Conservation (phyloP, 2,797 vertebrate species). For the Prunella strophiata region DNA sequence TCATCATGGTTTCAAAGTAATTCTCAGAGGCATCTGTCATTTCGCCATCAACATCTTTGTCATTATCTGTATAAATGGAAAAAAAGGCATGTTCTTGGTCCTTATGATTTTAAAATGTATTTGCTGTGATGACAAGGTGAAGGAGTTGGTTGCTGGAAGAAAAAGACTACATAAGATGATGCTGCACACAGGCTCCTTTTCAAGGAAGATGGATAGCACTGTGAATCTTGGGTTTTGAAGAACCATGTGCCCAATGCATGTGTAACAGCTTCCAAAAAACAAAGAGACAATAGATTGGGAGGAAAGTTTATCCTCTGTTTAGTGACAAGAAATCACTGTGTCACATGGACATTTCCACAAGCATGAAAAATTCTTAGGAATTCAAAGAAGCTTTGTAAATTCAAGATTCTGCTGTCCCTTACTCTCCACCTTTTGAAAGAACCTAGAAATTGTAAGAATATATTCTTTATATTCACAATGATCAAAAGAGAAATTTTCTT, state of each 20-base stretch:
- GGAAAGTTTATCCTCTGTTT: neutral
- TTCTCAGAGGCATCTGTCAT: neutral
- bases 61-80: neutral
- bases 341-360: neutral
- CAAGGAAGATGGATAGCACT: neutral
- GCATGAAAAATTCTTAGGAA: neutral
- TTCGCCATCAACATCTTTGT: conserved; percentile 12
- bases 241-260: neutral
- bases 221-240: neutral
- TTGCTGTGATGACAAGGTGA: neutral
- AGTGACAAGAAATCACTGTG: neutral
- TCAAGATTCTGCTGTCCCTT: neutral
- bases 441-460: neutral
- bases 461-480: neutral
- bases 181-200: neutral
- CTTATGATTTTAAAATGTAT: neutral
- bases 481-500: neutral
- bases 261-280: neutral
- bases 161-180: neutral
- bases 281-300: neutral
- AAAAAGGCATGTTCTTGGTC: neutral
- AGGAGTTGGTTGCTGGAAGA: neutral
- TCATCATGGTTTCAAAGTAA: conserved; percentile 12
- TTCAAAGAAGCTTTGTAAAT: neutral
- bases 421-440: neutral